Percentiles rank a stretch among this genome's conserved stretches.
Evolutionary conservation across 2,888 invertebrate genomes (phyloP).

Genomic region (Morinoia aosen): DNA sequence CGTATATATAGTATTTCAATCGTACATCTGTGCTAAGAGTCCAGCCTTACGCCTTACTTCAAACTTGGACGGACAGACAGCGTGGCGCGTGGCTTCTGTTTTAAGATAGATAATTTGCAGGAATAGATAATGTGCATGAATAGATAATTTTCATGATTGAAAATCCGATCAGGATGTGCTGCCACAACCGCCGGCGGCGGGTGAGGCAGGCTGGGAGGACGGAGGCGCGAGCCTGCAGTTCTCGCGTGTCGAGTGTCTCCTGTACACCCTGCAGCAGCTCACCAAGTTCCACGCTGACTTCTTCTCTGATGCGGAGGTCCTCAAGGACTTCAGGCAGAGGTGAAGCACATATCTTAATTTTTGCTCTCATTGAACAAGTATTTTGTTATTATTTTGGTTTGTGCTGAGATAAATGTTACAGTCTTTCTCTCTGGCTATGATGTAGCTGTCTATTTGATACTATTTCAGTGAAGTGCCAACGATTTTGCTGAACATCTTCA

Average conservation of each 20-base stretch:
- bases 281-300: constrained; percentile 85
- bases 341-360: constrained; percentile 56
- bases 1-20: too few relatives aligned
- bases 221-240: constrained; percentile 85
- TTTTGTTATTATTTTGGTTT: background rate
- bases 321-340: constrained; percentile 86
- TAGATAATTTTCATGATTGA: background rate
- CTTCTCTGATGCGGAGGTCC: constrained; percentile 79
- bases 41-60: too few relatives aligned
- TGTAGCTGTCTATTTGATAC: background rate
- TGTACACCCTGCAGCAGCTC: constrained; percentile 82
- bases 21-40: too few relatives aligned
- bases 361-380: background rate
- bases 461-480: background rate
- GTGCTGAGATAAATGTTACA: background rate
- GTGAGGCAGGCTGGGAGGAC: constrained; percentile 69
- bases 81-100: too few relatives aligned
- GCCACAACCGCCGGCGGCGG: constrained; percentile 82
- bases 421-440: background rate
- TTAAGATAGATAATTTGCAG: too few relatives aligned
- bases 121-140: too few relatives aligned
- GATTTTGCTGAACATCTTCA: background rate
- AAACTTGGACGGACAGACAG: too few relatives aligned
- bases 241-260: constrained; percentile 91
- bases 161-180: constrained; percentile 80